Evolutionary conservation across 2,797 vertebrate genomes (phyloP).

Genomic region (Anolis apletophallus): DNA sequence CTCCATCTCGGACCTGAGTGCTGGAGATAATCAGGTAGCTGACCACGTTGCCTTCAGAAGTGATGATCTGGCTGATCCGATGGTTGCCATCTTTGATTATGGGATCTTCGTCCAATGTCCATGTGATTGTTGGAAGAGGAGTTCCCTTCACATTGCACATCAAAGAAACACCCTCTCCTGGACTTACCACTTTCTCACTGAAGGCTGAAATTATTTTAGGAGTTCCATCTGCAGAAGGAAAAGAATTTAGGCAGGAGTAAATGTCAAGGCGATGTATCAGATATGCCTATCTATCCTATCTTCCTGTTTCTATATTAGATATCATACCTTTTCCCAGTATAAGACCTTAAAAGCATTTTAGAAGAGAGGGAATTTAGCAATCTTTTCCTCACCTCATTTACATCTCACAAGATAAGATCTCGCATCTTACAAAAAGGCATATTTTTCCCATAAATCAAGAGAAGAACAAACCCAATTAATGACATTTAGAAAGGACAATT

Average conservation of each 20-base stretch:
- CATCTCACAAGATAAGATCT: too few species aligned
- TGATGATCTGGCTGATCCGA: conserved; percentile 94
- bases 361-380: fast-evolving
- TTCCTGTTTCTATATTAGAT: too few species aligned
- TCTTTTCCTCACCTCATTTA: too few species aligned
- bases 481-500: not conserved
- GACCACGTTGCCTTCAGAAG: conserved; percentile 92
- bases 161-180: conserved; percentile 93
- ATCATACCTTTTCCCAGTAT: not conserved
- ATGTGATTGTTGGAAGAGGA: conserved; percentile 91
- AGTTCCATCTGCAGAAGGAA: conserved; percentile 87
- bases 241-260: conserved; percentile 19
- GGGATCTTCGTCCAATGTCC: conserved; percentile 96
- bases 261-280: not conserved
- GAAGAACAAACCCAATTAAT: not conserved
- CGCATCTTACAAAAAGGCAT: too few species aligned
- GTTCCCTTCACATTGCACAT: conserved; percentile 97
- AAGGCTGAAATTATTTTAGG: conserved; percentile 98
- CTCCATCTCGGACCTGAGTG: conserved; percentile 95
- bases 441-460: not conserved
- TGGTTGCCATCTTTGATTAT: conserved; percentile 94
- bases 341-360: not conserved
- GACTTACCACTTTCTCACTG: conserved; percentile 97
- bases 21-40: conserved; percentile 98
- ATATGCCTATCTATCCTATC: not conserved